Percentiles rank a stretch among this genome's conserved stretches.
Evolutionary conservation across 2,113 vertebrate species (phyloP).

Genomic region (Nymphicus hollandicus): DNA sequence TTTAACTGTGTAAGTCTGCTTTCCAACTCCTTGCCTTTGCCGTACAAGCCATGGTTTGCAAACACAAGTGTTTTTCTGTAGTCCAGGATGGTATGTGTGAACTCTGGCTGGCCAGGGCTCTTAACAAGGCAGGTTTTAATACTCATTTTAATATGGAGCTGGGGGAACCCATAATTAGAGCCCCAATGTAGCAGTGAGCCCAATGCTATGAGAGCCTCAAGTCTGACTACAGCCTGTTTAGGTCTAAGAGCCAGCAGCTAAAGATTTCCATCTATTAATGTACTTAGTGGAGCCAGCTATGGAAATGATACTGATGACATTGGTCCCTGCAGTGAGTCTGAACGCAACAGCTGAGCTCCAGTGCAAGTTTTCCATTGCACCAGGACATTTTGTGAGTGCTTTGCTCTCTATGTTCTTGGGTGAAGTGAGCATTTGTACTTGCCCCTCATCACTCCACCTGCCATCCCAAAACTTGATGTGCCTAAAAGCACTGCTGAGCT

Average conservation of each 20-base stretch:
- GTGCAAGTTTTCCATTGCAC: background rate
- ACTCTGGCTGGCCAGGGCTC: background rate
- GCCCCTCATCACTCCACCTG: background rate
- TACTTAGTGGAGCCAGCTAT: background rate
- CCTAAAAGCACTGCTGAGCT: background rate
- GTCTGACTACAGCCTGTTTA: background rate
- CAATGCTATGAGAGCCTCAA: background rate
- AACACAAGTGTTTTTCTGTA: background rate
- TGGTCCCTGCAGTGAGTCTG: background rate
- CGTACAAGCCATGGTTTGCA: background rate
- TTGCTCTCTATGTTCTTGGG: background rate
- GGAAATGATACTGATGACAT: background rate
- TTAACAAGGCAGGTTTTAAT: background rate
- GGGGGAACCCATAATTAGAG: background rate
- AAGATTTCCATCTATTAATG: background rate
- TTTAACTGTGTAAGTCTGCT: background rate
- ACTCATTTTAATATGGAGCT: background rate
- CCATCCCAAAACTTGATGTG: accelerated
- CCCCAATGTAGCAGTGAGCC: background rate
- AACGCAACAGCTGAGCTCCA: background rate
- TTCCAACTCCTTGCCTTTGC: background rate
- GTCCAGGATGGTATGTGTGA: background rate
- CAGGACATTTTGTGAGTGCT: background rate
- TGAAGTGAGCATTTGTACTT: accelerated
- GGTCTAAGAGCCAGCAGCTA: background rate